Percentiles rank a stretch among this genome's conserved stretches.
Evolutionary conservation across 2,113 vertebrate species (phyloP).

Genomic region (Cyanoderma ruficeps): DNA sequence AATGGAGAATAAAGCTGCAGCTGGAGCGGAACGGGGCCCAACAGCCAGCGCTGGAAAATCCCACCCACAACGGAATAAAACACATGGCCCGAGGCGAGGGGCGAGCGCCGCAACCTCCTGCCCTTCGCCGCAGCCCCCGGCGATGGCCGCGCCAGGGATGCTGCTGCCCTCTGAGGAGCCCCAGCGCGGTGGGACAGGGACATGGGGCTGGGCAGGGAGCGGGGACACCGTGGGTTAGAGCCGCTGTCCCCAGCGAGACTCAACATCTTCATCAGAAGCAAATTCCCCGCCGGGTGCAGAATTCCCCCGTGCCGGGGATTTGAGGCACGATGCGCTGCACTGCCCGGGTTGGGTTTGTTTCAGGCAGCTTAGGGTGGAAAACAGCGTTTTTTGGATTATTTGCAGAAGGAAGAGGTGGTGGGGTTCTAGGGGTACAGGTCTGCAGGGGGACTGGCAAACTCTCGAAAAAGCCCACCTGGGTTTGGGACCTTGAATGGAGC

Average conservation of each 20-base stretch:
- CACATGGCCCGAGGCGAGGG: conserved; percentile 21
- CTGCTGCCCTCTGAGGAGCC: not conserved
- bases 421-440: not conserved
- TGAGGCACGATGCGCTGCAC: rapidly evolving
- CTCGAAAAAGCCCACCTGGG: not conserved
- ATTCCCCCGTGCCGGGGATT: rapidly evolving
- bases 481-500: not conserved
- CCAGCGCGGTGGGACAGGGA: rapidly evolving
- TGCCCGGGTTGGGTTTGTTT: rapidly evolving
- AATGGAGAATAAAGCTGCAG: conserved; percentile 70
- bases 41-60: conserved; percentile 64
- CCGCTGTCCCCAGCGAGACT: rapidly evolving
- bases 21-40: conserved; percentile 68
- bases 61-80: conserved; percentile 67
- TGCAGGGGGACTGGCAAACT: not conserved
- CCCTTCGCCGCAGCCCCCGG: not conserved
- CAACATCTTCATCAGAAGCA: rapidly evolving
- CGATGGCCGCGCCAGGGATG: not conserved
- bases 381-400: rapidly evolving
- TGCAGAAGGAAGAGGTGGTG: not conserved
- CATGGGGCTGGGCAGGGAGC: not conserved
- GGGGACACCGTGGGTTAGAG: rapidly evolving
- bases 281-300: not conserved
- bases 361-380: not conserved
- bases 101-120: conserved; percentile 38